Base-by-base conservation (phyloP, 2,888 invertebrate genomes). In the Invenusta paracnida region DNA sequence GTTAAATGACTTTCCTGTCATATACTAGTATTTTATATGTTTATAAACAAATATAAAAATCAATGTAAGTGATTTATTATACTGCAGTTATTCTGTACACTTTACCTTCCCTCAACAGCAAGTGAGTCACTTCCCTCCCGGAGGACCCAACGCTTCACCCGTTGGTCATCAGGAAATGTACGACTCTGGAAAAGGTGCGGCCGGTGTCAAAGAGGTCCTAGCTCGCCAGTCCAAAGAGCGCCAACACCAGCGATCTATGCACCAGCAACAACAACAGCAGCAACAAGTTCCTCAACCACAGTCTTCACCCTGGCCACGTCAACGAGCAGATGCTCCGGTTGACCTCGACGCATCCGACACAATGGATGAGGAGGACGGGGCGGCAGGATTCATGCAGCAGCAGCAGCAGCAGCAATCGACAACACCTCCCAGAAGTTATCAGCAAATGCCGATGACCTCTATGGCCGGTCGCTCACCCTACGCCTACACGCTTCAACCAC, bases 221-320 rank as follows among this genome's bases (percentile, higher is more conserved):
- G 73, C 73, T 23, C 73, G 73, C 73, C 73, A 73, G 27, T 73
- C 73, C 17, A 73, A 73, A 23, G 73, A 73, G 73, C 73, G 73
- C 23, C 73, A 73, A 25, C 73, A 73, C 73, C 73, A 73, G 73
- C 73, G 73, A 5, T 73, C 73, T 23, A 73, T 73, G 2, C 73
- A 73, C 73, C 73, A 73, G 73, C 73, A 73, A 23, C n/a, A n/a
- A n/a, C n/a, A n/a, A n/a, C n/a, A n/a, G n/a, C n/a, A n/a, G n/a
- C n/a, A n/a, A n/a, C n/a, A n/a, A n/a, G n/a, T n/a, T n/a, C n/a
- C n/a, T n/a, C n/a, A n/a, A n/a, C n/a, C n/a, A n/a, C n/a, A n/a
- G n/a, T n/a, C n/a, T n/a, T n/a, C n/a, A n/a, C 73, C 73, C 17
- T 73, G 73, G 73, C 73, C 73, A 5, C 73, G 73, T 2, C 73